Evolutionary conservation across 2,797 vertebrate genomes (phyloP), one percentile per base, ranked within the genome.

Genomic region (Microcaecilia unicolor): DNA sequence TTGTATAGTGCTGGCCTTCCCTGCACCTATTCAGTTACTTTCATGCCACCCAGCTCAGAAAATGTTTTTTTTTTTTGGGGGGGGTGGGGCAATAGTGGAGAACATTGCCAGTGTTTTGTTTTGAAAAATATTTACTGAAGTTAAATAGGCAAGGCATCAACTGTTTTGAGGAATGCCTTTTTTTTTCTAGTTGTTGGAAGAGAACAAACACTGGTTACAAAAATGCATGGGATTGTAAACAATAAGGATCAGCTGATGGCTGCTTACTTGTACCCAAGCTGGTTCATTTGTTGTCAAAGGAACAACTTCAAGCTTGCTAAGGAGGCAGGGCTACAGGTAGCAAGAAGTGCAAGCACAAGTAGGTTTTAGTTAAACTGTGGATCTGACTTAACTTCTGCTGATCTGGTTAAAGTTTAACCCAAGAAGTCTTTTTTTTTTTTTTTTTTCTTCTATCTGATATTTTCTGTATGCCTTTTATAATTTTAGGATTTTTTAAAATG

Each of bases 271-370:
- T 46, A 56, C 66, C 74, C 78, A 54, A 70, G 78, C 74, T 83
- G 72, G 76, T 83, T 78, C 74, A 73, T 72, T 72, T 78, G 66
- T 80, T 83, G 74, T 80, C 72, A 66, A 48, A 63, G 50, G 48
- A 54, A 54, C 62, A 55, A 49, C 70, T 84, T 85, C 72, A 71
- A 72, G 72, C 68, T 47, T 55, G 25, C 4, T 58, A 63, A 70
- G 67, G 75, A 77, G 77, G 64, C 70, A 75, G 54, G 42, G 27
- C 56, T 34, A 51, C 49, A 25, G 17, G 28, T 20, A 70, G 44
- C 61, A 72, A 74, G 79, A 85, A 80, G 67, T 80, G 67, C 71
- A 61, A 58, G 46, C 61, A 66, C 70, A 62, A 71, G 74, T 59
- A 72, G 78, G 61, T n/a, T n/a, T n/a, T n/a, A n/a, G n/a, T n/a